These are phyloP conservation scores for Sus cebifrons DNA, from an alignment of 2,797 vertebrate species.

Conservation along the genomic window DNA sequence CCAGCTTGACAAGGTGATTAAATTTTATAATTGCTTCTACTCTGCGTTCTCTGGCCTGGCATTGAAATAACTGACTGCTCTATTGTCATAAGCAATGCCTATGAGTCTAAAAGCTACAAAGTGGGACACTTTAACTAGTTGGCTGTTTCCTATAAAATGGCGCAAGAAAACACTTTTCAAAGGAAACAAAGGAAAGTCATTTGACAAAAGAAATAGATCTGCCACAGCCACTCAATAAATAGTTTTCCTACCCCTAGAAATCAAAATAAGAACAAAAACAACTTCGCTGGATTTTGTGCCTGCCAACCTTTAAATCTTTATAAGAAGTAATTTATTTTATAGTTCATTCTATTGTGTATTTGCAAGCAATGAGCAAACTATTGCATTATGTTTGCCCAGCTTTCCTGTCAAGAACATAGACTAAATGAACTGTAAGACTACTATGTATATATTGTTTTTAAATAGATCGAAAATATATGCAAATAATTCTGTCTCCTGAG, in stretches of 20 bases:
- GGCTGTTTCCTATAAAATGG: slow-evolving; percentile 39
- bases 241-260: slow-evolving; percentile 32
- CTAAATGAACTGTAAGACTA: slow-evolving; percentile 68
- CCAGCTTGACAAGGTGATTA: neutral
- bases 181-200: slow-evolving; percentile 47
- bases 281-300: slow-evolving; percentile 9
- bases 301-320: slow-evolving; percentile 60
- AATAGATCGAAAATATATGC: slow-evolving; percentile 73
- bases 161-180: slow-evolving; percentile 41
- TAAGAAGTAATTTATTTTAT: slow-evolving; percentile 63
- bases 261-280: slow-evolving; percentile 43
- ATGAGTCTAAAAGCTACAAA: neutral
- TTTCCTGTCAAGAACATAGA: slow-evolving; percentile 63
- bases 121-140: neutral
- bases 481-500: slow-evolving; percentile 72
- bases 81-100: neutral
- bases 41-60: neutral
- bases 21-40: slow-evolving; percentile 57
- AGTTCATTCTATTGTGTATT: slow-evolving; percentile 27
- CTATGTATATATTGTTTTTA: slow-evolving; percentile 19
- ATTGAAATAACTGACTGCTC: slow-evolving; percentile 58
- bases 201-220: slow-evolving; percentile 63
- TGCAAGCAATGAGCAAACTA: slow-evolving; percentile 66
- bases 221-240: neutral
- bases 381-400: neutral